Percentiles rank a stretch among this genome's conserved stretches.
Conservation (phyloP, 37 sponge, comb jelly and placozoan genomes). For the Hexactinellida sp. region DNA sequence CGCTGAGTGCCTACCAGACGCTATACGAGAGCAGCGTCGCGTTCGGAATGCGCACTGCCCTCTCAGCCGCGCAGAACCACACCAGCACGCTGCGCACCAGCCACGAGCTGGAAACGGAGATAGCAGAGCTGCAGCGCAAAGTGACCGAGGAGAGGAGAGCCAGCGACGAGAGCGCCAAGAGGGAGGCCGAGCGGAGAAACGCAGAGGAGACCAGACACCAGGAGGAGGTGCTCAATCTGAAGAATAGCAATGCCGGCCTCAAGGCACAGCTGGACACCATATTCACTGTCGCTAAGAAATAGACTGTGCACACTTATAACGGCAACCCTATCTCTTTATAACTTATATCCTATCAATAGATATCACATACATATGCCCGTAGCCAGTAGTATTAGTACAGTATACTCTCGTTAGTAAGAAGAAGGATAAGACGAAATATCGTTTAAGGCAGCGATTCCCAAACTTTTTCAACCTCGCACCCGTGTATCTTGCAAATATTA, state of each 20-base stretch:
- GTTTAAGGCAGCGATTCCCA: too few relatives aligned
- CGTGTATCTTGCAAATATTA: too few relatives aligned
- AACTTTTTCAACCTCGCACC: too few relatives aligned
- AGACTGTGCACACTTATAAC: not conserved
- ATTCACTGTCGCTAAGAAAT: slow-evolving; percentile 5
- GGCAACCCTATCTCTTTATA: not conserved
- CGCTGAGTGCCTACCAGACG: slow-evolving; percentile 95
- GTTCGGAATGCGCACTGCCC: slow-evolving; percentile 93
- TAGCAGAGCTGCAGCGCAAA: slow-evolving; percentile 40
- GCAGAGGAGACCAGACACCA: slow-evolving; percentile 88
- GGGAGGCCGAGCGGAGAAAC: slow-evolving; percentile 82
- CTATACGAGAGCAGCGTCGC: slow-evolving; percentile 96
- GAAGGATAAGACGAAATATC: too few relatives aligned
- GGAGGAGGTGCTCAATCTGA: slow-evolving; percentile 80
- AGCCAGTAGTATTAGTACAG: too few relatives aligned
- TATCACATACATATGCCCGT: too few relatives aligned
- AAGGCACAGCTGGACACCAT: slow-evolving; percentile 25
- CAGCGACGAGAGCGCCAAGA: slow-evolving; percentile 28
- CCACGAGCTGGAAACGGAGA: not conserved
- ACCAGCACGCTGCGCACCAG: slow-evolving; percentile 39
- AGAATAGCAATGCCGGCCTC: slow-evolving; percentile 84
- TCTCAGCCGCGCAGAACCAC: slow-evolving; percentile 95
- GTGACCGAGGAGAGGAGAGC: not conserved
- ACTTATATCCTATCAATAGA: too few relatives aligned
- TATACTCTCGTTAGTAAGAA: too few relatives aligned